Conservation (phyloP, 2,797 vertebrate species). For the Hylomyscus alleni region DNA sequence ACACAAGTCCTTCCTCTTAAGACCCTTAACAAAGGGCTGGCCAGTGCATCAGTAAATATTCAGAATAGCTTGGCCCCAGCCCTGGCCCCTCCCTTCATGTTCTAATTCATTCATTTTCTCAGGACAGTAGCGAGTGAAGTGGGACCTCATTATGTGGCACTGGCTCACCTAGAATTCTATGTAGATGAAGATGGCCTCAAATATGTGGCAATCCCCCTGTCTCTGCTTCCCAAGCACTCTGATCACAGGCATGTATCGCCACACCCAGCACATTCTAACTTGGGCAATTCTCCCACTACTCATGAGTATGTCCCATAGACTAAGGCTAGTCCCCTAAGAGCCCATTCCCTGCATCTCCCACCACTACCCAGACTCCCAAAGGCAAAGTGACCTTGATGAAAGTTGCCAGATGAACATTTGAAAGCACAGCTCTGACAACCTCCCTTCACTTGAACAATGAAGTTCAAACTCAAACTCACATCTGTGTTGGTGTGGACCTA, state of each 20-base stretch:
- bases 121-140: no score
- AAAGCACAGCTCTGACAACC: not conserved
- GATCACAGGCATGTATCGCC: not conserved
- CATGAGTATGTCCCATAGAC: not conserved
- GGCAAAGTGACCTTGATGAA: not conserved
- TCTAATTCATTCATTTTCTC: not conserved
- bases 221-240: not conserved
- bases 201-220: not conserved
- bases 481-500: not conserved
- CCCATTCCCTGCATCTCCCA: accelerated
- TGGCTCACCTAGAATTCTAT: not conserved
- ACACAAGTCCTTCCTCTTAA: not conserved
- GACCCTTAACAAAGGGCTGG: not conserved
- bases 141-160: not conserved
- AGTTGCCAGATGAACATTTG: not conserved
- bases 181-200: not conserved
- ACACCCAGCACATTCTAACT: not conserved
- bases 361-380: accelerated
- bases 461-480: not conserved
- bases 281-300: not conserved
- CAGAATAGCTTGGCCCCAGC: not conserved
- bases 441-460: not conserved
- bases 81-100: not conserved
- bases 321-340: not conserved
- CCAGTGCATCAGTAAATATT: not conserved